phyloP scores from a whole-genome alignment of 1,140 invertebrate species.

The Centruroides sculpturatus region DNA sequence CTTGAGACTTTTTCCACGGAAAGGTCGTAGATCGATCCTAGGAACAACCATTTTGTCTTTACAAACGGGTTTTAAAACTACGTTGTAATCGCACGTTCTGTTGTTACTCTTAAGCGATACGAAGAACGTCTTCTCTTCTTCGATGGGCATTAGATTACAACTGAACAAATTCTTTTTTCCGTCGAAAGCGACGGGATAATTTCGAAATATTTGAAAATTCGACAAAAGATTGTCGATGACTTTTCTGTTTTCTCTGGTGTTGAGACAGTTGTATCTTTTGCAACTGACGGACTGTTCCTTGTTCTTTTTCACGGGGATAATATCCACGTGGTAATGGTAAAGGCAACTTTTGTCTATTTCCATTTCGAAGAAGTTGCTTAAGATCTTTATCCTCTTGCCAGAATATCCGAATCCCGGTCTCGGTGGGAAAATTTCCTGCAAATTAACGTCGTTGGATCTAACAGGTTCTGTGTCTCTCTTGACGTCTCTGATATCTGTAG shows the following conservation, averaged over 20 bases:
- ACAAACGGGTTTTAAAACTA: constrained; percentile 1
- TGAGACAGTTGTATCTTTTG: constrained; percentile 3
- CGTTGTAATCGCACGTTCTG: neutral
- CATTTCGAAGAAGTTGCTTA: constrained; percentile 1
- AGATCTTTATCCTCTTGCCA: constrained; percentile 1
- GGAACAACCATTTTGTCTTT: constrained; percentile 1
- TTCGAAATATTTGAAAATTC: neutral
- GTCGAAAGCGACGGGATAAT: constrained; percentile 1
- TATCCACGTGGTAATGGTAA: constrained; percentile 11
- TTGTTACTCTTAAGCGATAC: neutral
- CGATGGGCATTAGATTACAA: neutral
- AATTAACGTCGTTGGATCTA: too few relatives aligned
- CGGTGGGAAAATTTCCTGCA: neutral
- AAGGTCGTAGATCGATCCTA: constrained; percentile 1
- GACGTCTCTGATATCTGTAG: too few relatives aligned
- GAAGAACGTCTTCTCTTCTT: neutral
- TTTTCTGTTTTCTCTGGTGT: constrained; percentile 1
- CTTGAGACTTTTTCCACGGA: constrained; percentile 1
- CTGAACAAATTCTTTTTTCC: constrained; percentile 5
- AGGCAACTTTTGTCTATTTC: constrained; percentile 1
- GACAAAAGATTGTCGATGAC: neutral
- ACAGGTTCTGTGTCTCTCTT: too few relatives aligned
- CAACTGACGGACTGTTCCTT: neutral
- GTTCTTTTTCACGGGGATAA: neutral
- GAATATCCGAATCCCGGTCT: neutral